Percentiles rank a stretch among this genome's conserved stretches.
These are phyloP conservation scores for Echinometra lucunter DNA, from an alignment of 53 echinoderm and acorn worm genomes.

Conservation along the genomic window DNA sequence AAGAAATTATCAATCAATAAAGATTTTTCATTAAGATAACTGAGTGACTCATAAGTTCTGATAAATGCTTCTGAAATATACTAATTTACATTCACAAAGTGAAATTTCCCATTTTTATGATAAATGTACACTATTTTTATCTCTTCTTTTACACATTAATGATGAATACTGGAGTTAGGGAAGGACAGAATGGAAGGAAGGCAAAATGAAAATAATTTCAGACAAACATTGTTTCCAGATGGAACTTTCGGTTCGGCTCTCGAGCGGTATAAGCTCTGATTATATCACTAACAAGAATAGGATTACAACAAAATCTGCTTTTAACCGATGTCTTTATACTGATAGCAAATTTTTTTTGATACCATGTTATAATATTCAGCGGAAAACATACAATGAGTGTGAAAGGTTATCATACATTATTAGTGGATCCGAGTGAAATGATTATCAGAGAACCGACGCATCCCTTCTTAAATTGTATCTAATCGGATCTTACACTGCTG, in stretches of 20 bases:
- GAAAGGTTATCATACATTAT: slow-evolving; percentile 39
- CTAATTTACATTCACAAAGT: neutral
- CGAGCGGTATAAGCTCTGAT: slow-evolving; percentile 9
- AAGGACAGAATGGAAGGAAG: neutral
- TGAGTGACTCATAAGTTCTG: neutral
- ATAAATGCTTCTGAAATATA: neutral
- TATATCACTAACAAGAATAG: slow-evolving; percentile 16
- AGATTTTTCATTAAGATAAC: no score
- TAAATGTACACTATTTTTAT: neutral
- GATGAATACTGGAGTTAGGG: neutral
- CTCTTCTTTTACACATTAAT: neutral
- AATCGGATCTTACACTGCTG: slow-evolving; percentile 23
- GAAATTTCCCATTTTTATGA: neutral
- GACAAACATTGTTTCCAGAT: neutral
- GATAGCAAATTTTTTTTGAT: slow-evolving; percentile 22
- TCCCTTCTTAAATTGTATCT: slow-evolving; percentile 44
- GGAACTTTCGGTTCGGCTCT: neutral
- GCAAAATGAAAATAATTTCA: neutral
- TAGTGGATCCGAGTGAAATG: neutral
- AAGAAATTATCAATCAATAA: neutral
- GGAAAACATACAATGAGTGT: neutral
- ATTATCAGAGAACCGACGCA: neutral
- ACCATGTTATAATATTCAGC: slow-evolving; percentile 12
- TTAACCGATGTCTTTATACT: neutral
- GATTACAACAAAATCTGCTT: slow-evolving; percentile 14